Evolutionary conservation across 2,797 vertebrate species (phyloP), one percentile per base, ranked within the genome.

Genomic region (Cephalopachus bancanus): DNA sequence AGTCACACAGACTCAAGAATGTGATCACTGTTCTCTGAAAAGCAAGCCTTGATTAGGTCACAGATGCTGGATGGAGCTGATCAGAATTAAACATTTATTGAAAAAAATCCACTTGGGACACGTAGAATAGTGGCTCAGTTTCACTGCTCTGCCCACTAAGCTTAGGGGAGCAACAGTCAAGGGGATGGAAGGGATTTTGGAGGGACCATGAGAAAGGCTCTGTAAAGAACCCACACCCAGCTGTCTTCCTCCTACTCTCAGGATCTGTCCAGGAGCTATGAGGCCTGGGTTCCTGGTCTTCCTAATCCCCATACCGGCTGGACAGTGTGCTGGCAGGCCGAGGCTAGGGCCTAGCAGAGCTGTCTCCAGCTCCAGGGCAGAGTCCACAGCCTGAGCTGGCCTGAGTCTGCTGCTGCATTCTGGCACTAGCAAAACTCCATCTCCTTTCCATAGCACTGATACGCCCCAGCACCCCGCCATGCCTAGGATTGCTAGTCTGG

Each of bases 21-120:
- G 80, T 7, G 51, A 3, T 62, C 19, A 5, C 1, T 6, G 79
- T 14, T 76, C 81, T 91, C 44, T 57, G 83, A 86, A 91, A 93
- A 90, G 22, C 57, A 87, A 81, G 37, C n/a, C 24, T 11, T 2
- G 9, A 51, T 78, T 85, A 49, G 7, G 14, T 67, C n/a, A 65
- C 26, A 83, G 57, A 87, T 76, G 51, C 49, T n/a, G 67, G 44
- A 28, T 14, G 33, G 44, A 1, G 28, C 59, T 6, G 9, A 33
- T 59, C 84, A 71, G 49, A 76, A 89, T 87, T 72, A 65, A 80
- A 37, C 14, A 30, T 71, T 96, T 89, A 14, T 76, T 94, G 49
- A 22, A 67, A 84, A 78, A 83, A 44, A 57, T 64, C 51, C 67
- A 65, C 11, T n/a, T 9, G 64, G 62, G 30, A 26, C 2, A 10